Percentiles rank a stretch among this genome's conserved stretches.
These are phyloP conservation scores for Eudasyphora cyanicolor DNA, from an alignment of 2,888 invertebrate genomes.

Conservation along the genomic window DNA sequence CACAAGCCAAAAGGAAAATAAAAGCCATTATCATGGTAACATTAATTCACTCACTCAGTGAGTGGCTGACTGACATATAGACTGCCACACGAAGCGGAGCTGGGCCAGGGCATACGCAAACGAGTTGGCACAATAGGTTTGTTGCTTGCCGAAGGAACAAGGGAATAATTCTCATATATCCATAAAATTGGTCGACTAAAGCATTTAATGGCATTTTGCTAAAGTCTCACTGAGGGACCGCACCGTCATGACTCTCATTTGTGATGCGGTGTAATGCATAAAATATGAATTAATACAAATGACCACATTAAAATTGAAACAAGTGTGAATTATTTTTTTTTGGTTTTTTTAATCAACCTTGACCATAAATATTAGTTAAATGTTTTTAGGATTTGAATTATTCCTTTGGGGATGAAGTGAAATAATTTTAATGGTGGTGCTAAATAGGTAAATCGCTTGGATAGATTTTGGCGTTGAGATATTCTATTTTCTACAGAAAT, in stretches of 20 bases:
- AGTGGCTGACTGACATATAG: background rate
- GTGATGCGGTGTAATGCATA: background rate
- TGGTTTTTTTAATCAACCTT: background rate
- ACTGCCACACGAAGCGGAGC: background rate
- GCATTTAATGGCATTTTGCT: background rate
- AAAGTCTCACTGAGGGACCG: background rate
- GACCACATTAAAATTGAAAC: background rate
- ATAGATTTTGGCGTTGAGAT: no score
- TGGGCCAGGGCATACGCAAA: background rate
- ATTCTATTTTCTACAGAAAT: no score
- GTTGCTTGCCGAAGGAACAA: no score
- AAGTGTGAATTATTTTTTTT: background rate
- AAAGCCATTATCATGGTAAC: slow-evolving; percentile 11
- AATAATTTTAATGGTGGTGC: no score
- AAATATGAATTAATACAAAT: slow-evolving; percentile 7
- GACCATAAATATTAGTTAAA: background rate
- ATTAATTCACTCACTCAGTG: background rate
- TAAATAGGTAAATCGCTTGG: no score
- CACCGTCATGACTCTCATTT: background rate
- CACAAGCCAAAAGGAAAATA: background rate
- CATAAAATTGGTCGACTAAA: background rate
- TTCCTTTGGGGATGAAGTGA: no score
- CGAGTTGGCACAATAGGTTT: no score
- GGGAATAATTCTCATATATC: no score
- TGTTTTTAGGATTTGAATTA: no score